These are phyloP conservation scores for Galeopterus variegatus DNA, from an alignment of 2,113 vertebrate species.

Conservation along the genomic window DNA sequence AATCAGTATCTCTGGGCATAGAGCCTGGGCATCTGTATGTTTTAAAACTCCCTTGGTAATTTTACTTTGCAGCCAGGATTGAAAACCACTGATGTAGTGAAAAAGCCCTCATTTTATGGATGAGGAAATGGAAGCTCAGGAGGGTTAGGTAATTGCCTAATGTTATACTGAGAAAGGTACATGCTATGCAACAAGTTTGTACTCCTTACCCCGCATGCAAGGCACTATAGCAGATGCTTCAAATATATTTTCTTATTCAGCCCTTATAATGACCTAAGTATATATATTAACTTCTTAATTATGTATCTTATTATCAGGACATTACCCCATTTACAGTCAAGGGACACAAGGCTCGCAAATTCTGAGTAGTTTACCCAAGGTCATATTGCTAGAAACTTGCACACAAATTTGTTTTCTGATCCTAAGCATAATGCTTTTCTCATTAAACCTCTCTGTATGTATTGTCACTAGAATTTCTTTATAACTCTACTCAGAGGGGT, in stretches of 20 bases:
- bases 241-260: neutral
- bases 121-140: slow-evolving; percentile 33
- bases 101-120: slow-evolving; percentile 60
- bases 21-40: slow-evolving; percentile 73
- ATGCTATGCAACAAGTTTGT: neutral
- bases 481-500: neutral
- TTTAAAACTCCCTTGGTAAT: slow-evolving; percentile 68
- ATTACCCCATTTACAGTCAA: neutral
- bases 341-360: neutral
- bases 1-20: slow-evolving; percentile 70
- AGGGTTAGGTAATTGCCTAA: neutral
- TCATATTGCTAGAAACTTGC: neutral
- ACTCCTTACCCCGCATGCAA: neutral
- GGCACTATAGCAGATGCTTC: neutral
- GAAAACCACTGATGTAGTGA: slow-evolving; percentile 62
- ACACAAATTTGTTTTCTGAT: neutral
- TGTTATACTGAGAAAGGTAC: neutral
- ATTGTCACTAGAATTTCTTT: neutral
- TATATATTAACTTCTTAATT: neutral
- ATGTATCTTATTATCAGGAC: too few species aligned
- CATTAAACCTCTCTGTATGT: neutral
- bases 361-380: neutral
- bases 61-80: slow-evolving; percentile 68
- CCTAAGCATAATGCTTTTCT: neutral
- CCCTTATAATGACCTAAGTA: neutral